Evolutionary conservation across 2,113 vertebrate species (phyloP).

Genomic region (Ageneiosus marmoratus): DNA sequence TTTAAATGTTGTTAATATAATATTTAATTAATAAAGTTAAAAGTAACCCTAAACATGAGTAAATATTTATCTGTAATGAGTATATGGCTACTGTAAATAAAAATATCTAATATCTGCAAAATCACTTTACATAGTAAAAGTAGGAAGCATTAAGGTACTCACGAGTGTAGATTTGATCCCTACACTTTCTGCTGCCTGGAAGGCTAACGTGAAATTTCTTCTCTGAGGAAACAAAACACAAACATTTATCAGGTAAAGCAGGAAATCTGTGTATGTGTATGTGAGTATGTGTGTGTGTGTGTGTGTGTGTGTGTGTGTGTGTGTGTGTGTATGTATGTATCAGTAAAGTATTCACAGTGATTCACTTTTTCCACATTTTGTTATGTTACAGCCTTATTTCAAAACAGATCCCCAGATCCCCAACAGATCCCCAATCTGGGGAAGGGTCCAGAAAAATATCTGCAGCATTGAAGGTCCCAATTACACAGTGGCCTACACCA

Average conservation of each 20-base stretch:
- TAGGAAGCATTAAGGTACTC: constrained; percentile 53
- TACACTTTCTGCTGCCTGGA: constrained; percentile 87
- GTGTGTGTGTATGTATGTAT: too few species aligned
- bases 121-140: not conserved
- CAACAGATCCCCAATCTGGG: too few species aligned
- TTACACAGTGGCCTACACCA: too few species aligned
- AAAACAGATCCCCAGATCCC: too few species aligned
- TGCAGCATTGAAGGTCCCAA: too few species aligned
- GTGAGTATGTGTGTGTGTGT: not conserved
- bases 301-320: not conserved
- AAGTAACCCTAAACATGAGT: not conserved
- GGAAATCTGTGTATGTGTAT: not conserved
- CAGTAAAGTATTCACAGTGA: too few species aligned
- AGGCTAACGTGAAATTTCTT: constrained; percentile 86
- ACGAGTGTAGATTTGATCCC: constrained; percentile 89
- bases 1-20: not conserved
- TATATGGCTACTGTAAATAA: not conserved
- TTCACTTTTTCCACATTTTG: too few species aligned
- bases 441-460: too few species aligned
- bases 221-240: constrained; percentile 64
- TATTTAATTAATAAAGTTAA: not conserved
- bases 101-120: not conserved
- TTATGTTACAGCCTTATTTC: too few species aligned
- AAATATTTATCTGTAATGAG: not conserved
- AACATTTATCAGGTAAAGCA: not conserved